A percentile compares a stretch with the other conserved stretches of the same genome.
Evolutionary conservation across 2,113 vertebrate species (phyloP).

Genomic region (Daphoenositta chrysoptera): DNA sequence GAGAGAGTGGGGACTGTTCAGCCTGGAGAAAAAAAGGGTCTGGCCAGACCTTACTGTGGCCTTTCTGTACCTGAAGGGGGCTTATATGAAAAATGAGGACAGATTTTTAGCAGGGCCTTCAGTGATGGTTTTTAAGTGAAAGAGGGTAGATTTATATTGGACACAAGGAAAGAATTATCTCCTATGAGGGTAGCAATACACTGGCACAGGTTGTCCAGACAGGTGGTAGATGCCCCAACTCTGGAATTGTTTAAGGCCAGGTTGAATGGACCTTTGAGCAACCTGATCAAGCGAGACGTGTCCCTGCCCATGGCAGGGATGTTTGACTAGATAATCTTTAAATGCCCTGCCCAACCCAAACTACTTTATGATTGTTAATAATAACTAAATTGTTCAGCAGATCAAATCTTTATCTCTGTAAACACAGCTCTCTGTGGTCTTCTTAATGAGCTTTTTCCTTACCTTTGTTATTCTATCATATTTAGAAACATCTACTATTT

Average conservation of each 20-base stretch:
- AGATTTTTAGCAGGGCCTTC: neutral
- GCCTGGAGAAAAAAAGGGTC: neutral
- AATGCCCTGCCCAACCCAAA: neutral
- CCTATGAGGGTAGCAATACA: neutral
- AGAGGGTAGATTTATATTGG: neutral
- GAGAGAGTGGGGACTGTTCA: neutral
- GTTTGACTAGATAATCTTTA: neutral
- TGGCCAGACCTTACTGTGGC: rapidly evolving
- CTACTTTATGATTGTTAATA: neutral
- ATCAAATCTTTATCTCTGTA: neutral
- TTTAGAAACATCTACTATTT: neutral
- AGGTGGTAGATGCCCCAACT: rapidly evolving
- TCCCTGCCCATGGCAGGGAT: neutral
- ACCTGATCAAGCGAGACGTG: neutral
- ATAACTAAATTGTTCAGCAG: neutral
- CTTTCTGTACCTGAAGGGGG: rapidly evolving
- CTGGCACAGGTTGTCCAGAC: neutral
- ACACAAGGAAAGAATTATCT: neutral
- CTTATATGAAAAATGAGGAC: neutral
- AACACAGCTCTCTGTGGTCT: neutral
- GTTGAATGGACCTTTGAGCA: neutral
- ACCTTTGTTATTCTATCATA: neutral
- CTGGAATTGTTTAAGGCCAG: neutral
- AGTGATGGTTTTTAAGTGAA: neutral
- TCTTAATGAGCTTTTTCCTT: neutral